Conservation (phyloP, 1,140 invertebrate species). For the Meloidogyne chitwoodi region DNA sequence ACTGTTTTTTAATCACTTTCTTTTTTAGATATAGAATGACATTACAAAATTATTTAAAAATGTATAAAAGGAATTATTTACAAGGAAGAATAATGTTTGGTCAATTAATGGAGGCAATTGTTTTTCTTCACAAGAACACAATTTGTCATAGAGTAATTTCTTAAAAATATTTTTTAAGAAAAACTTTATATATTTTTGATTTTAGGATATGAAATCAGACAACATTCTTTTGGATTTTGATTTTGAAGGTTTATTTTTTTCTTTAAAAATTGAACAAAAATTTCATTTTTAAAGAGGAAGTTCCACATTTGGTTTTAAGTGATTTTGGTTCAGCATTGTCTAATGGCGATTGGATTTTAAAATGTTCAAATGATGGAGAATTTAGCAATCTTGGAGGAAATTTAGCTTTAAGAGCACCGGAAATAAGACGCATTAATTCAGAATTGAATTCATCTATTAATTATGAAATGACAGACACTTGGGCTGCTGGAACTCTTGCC, state of each 20-base stretch:
- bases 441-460: constrained; percentile 22
- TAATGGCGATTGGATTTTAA: constrained; percentile 18
- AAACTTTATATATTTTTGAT: constrained; percentile 1
- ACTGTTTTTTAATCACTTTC: no score
- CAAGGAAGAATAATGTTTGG: constrained; percentile 39
- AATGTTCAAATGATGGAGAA: constrained; percentile 27
- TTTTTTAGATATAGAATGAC: constrained; percentile 43
- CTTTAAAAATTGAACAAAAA: no score
- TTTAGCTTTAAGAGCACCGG: constrained; percentile 37
- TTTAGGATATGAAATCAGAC: constrained; percentile 37
- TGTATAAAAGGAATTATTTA: constrained; percentile 32
- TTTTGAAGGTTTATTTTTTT: constrained; percentile 24
- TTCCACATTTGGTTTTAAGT: constrained; percentile 43
- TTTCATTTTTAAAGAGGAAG: constrained; percentile 37
- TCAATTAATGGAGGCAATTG: constrained; percentile 44
- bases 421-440: constrained; percentile 28
- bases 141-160: constrained; percentile 37
- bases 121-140: constrained; percentile 34
- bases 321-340: constrained; percentile 42
- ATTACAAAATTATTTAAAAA: constrained; percentile 37
- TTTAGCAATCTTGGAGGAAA: constrained; percentile 39
- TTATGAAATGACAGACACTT: constrained; percentile 37
- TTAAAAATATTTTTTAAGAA: constrained; percentile 7
- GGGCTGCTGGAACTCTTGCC: constrained; percentile 36
- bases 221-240: constrained; percentile 43